Evolutionary conservation across 2,113 vertebrate species (phyloP), one percentile per base, ranked within the genome.

Genomic region (Hydrochoerus hydrochaeris): DNA sequence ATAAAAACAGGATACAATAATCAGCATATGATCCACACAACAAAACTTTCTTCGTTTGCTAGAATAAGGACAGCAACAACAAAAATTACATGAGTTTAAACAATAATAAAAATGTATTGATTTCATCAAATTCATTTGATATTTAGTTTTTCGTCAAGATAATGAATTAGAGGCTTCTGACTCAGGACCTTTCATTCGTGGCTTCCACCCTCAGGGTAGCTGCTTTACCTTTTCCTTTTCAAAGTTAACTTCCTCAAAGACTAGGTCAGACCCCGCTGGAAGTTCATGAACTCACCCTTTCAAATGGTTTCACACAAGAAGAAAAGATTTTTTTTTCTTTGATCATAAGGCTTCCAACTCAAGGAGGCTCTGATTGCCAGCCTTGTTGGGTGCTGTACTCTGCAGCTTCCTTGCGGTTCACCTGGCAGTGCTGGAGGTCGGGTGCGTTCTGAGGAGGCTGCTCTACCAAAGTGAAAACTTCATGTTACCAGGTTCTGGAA

Each of bases 381-480:
- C 12, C 5, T 12, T 0, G 9, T 11, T 7, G 1, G 41, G 28
- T 1, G 2, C 3, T 32, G 5, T 38, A 65, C 38, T 10, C 26
- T 82, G 54, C 46, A 49, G 46, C 16, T 81, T 17, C n/a, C 71
- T 11, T 19, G 49, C 7, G 22, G 38, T 1, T 80, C 32, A 0
- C 4, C 0, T 0, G 12, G 24, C 12, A 1, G 22, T 19, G 38
- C 2, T 0, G 0, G 52, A 28, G n/a, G 22, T 11, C 32, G 0
- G 1, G 2, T 2, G 11, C 44, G 20, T 19, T 63, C 44, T 75
- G 57, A 86, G 3, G 38, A 26, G 17, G 6, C 24, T 38, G 28
- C 7, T 7, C 4, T 32, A 13, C 19, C 62, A 4, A 69, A 69
- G 65, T 19, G 3, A 38, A 85, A 57, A 11, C 0, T 0, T 0